Conservation (phyloP, 2,888 invertebrate genomes). For the Neoascia interrupta region DNA sequence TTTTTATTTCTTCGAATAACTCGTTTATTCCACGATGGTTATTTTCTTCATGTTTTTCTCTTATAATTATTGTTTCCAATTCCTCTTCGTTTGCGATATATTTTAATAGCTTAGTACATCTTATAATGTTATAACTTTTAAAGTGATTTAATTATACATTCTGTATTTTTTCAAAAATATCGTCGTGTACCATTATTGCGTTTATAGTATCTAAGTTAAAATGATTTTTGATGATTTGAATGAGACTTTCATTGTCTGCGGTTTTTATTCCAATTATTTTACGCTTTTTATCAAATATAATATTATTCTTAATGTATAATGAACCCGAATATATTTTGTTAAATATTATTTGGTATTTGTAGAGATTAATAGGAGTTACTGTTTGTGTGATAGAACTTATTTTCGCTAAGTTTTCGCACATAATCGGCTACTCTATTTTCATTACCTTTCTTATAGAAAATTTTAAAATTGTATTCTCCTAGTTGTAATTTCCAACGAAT, state of each 20-base stretch:
- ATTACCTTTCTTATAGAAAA: conserved; percentile 56
- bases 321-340: conserved; percentile 24
- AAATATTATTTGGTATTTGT: conserved; percentile 19
- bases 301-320: conserved; percentile 16
- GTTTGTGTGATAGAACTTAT: conserved; percentile 26
- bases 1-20: conserved; percentile 18
- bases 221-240: conserved; percentile 14
- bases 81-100: no score
- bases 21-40: conserved; percentile 20
- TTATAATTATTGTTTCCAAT: no score
- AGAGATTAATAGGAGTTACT: conserved; percentile 25
- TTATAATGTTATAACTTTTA: conserved; percentile 19
- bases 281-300: conserved; percentile 19
- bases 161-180: conserved; percentile 2
- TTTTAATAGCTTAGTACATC: conserved; percentile 2
- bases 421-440: conserved; percentile 61
- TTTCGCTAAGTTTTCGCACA: conserved; percentile 32
- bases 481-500: conserved; percentile 20
- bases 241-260: not conserved
- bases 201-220: not conserved
- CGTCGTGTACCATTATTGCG: conserved; percentile 1
- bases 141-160: not conserved
- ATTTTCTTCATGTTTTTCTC: no score
- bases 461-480: conserved; percentile 26
- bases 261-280: conserved; percentile 11